Percentiles rank a stretch among this genome's conserved stretches.
Conservation (phyloP, 2,113 vertebrate species). For the Mormyrus iriodes region DNA sequence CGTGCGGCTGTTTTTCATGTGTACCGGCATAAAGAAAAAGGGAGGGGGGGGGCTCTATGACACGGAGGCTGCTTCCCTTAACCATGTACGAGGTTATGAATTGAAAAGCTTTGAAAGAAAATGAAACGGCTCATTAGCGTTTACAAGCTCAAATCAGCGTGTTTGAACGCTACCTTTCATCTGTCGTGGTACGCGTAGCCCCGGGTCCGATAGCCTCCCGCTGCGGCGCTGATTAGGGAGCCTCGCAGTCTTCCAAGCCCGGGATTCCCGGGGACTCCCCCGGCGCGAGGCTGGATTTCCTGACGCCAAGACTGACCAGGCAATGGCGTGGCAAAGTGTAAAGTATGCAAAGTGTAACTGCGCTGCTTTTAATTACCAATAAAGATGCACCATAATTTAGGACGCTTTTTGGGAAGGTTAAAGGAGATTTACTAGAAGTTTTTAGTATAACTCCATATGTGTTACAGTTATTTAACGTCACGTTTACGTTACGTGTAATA, state of each 20-base stretch:
- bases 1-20: neutral
- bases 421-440: neutral
- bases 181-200: neutral
- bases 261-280: neutral
- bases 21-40: neutral
- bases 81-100: neutral
- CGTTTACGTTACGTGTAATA: neutral
- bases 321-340: too few relatives aligned
- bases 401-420: neutral
- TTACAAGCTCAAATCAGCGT: neutral
- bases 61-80: neutral
- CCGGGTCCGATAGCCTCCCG: neutral
- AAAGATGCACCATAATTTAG: neutral
- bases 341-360: neutral
- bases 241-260: neutral
- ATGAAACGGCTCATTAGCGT: neutral
- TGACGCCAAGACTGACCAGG: neutral
- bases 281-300: neutral
- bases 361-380: neutral
- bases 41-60: neutral
- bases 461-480: neutral
- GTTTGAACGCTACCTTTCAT: conserved; percentile 10
- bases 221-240: neutral
- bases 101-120: conserved; percentile 1
- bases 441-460: neutral